Percentiles rank a stretch among this genome's conserved stretches.
These are phyloP conservation scores for Drosophila pectinifera DNA, from an alignment of 1,140 invertebrate species.

Conservation along the genomic window DNA sequence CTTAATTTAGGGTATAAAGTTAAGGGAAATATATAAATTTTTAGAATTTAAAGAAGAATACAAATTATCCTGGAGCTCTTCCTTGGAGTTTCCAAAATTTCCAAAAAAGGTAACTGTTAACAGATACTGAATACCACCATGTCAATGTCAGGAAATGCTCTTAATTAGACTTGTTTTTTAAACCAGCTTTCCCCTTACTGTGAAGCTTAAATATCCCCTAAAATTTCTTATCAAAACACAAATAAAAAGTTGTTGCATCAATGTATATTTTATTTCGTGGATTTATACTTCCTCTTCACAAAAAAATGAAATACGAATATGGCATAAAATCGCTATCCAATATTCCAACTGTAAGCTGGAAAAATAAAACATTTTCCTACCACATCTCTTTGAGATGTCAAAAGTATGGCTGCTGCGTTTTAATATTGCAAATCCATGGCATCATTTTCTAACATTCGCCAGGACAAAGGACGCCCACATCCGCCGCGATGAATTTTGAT, in stretches of 20 bases:
- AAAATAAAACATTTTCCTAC: constrained; percentile 6
- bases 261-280: background rate
- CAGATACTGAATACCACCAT: too few species aligned
- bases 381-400: constrained; percentile 21
- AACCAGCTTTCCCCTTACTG: too few species aligned
- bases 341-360: background rate
- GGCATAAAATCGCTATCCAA: background rate
- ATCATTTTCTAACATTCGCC: constrained; percentile 29
- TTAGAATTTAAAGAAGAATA: background rate
- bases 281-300: background rate
- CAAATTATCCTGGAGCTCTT: too few species aligned
- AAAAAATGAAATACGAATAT: background rate
- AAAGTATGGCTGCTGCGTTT: constrained; percentile 28
- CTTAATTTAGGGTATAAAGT: too few species aligned
- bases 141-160: too few species aligned
- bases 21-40: background rate
- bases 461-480: constrained; percentile 20
- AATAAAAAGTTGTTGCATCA: too few species aligned
- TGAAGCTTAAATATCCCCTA: too few species aligned
- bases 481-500: constrained; percentile 54
- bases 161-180: too few species aligned
- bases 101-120: too few species aligned
- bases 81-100: too few species aligned
- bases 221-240: too few species aligned
- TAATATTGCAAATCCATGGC: constrained; percentile 41